phyloP scores from a whole-genome alignment of 2,113 vertebrate species.

The Pelusios castaneus region DNA sequence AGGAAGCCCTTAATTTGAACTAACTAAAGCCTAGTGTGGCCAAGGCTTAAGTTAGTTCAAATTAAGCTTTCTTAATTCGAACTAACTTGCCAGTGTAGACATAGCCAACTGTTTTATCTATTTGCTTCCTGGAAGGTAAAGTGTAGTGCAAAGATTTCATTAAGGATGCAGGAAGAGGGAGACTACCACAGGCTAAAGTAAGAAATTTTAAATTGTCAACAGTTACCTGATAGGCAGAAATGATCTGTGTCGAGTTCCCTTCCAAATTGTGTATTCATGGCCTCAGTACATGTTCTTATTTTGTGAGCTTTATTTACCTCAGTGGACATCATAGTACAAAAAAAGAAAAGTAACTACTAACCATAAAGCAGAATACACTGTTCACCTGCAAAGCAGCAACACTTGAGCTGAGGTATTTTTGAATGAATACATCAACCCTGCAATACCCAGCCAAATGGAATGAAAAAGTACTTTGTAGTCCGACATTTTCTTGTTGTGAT shows the following conservation, averaged over 20 bases:
- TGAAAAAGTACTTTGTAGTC: constrained; percentile 24
- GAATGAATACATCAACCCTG: constrained; percentile 13
- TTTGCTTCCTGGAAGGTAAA: neutral
- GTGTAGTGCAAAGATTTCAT: neutral
- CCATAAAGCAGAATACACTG: neutral
- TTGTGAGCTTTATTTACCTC: constrained; percentile 6
- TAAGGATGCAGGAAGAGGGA: neutral
- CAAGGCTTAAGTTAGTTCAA: too few species aligned
- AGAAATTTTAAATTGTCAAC: neutral
- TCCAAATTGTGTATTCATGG: neutral
- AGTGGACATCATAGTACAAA: constrained; percentile 4
- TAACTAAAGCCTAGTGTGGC: too few species aligned
- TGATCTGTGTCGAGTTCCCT: neutral
- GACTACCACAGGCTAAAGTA: neutral
- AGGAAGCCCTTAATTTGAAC: too few species aligned
- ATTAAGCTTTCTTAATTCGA: too few species aligned
- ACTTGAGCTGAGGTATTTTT: constrained; percentile 58
- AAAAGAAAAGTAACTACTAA: constrained; percentile 7
- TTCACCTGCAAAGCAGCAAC: constrained; percentile 47
- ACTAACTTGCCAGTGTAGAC: too few species aligned
- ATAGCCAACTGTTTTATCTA: too few species aligned
- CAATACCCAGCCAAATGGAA: constrained; percentile 20
- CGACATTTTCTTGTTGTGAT: constrained; percentile 38
- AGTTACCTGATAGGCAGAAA: neutral
- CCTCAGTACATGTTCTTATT: neutral